A percentile compares a stretch with the other conserved stretches of the same genome.
These are phyloP conservation scores for Trissolcus brochymenae DNA, from an alignment of 2,888 invertebrate genomes.

Conservation along the genomic window DNA sequence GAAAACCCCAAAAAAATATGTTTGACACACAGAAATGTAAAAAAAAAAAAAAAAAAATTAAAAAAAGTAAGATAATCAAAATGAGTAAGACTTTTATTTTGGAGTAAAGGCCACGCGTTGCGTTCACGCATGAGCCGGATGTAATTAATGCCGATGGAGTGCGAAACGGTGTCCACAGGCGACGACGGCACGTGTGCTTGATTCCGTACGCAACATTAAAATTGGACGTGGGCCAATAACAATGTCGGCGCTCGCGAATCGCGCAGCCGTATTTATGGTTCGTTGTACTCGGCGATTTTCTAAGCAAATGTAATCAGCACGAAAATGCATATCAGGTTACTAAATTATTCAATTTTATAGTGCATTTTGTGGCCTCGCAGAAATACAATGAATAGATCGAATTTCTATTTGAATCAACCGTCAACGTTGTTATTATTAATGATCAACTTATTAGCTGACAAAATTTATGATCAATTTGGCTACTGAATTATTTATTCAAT, in stretches of 20 bases:
- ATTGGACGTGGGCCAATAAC: slow-evolving; percentile 59
- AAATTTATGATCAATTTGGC: no score
- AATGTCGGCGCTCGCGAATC: slow-evolving; percentile 30
- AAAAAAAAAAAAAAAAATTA: neutral
- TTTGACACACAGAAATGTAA: neutral
- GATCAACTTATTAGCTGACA: no score
- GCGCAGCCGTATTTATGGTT: slow-evolving; percentile 24
- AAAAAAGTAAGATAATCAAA: neutral
- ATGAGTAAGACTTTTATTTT: neutral
- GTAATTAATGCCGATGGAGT: slow-evolving; percentile 63
- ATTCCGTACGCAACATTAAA: slow-evolving; percentile 51
- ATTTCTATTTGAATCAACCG: neutral
- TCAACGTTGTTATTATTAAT: no score
- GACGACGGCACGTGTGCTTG: slow-evolving; percentile 52
- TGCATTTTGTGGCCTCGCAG: neutral
- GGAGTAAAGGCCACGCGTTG: slow-evolving; percentile 7
- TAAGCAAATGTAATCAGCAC: slow-evolving; percentile 22
- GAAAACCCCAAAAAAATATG: neutral
- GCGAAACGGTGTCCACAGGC: slow-evolving; percentile 57
- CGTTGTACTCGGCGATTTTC: slow-evolving; percentile 23
- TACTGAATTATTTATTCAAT: no score
- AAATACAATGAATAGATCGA: neutral
- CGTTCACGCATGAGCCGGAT: slow-evolving; percentile 54
- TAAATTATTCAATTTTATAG: slow-evolving; percentile 18
- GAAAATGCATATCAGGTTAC: slow-evolving; percentile 24